Conservation (phyloP, 2,888 invertebrate species). For the Drosophila silvestris region DNA sequence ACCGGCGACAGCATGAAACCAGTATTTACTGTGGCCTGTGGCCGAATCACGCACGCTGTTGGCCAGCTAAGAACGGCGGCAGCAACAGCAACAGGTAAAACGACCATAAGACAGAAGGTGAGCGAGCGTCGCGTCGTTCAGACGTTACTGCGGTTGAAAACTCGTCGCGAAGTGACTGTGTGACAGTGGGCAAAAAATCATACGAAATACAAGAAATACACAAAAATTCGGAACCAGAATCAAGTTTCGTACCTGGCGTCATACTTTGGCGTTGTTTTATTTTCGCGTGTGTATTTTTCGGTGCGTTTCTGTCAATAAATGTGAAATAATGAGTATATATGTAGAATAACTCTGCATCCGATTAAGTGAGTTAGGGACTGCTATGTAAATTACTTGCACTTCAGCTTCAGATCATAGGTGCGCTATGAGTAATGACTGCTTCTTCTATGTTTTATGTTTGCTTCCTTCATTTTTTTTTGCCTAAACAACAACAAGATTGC, state of each 20-base stretch:
- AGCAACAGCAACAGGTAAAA: constrained; percentile 69
- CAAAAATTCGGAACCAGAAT: constrained; percentile 62
- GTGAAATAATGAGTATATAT: constrained; percentile 47
- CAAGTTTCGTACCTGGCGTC: constrained; percentile 81
- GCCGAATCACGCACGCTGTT: constrained; percentile 53
- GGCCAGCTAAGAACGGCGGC: constrained; percentile 50
- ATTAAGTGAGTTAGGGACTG: constrained; percentile 19
- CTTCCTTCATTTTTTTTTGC: constrained; percentile 39
- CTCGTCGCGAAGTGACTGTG: constrained; percentile 31
- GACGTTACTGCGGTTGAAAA: constrained; percentile 72
- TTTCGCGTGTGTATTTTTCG: constrained; percentile 49
- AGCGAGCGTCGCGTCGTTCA: constrained; percentile 78
- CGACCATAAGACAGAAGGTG: constrained; percentile 72
- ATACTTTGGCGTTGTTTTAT: constrained; percentile 53
- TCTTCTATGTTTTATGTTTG: constrained; percentile 18
- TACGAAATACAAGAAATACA: constrained; percentile 37
- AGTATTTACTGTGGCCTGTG: constrained; percentile 62
- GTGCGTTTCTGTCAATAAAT: constrained; percentile 21
- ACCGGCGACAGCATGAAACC: constrained; percentile 72
- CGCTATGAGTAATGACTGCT: constrained; percentile 6
- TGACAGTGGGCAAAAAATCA: constrained; percentile 22
- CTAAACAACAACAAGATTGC: constrained; percentile 35
- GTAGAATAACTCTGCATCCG: constrained; percentile 42
- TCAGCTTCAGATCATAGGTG: constrained; percentile 9
- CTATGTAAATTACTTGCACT: constrained; percentile 16